These are phyloP conservation scores for Orchesella cincta DNA, from an alignment of 1,140 invertebrate species.

Conservation along the genomic window DNA sequence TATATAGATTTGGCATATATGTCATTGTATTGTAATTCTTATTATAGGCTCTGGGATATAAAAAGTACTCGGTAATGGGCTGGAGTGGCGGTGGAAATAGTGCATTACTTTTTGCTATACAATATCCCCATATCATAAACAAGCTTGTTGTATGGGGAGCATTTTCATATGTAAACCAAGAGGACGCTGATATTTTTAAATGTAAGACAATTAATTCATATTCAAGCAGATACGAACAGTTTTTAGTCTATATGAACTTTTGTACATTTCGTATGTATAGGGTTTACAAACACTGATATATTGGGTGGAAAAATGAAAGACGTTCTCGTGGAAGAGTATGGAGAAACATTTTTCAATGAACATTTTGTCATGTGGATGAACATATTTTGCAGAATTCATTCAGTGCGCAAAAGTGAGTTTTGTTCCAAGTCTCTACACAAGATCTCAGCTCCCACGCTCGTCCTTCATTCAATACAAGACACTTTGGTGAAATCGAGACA, in stretches of 20 bases:
- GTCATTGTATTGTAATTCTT: too few species aligned
- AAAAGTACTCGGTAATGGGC: slow-evolving; percentile 55
- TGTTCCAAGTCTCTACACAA: slow-evolving; percentile 52
- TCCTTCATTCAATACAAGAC: slow-evolving; percentile 80
- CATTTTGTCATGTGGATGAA: slow-evolving; percentile 52
- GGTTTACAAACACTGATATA: slow-evolving; percentile 53
- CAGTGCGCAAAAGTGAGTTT: slow-evolving; percentile 54
- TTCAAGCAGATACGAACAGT: not conserved
- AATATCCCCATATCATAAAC: slow-evolving; percentile 53
- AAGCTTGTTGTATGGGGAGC: slow-evolving; percentile 57
- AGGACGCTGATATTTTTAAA: slow-evolving; percentile 52
- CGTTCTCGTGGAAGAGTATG: slow-evolving; percentile 56
- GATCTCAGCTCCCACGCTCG: slow-evolving; percentile 72
- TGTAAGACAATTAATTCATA: not conserved
- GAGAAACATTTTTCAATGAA: slow-evolving; percentile 54
- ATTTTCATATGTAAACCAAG: slow-evolving; percentile 54
- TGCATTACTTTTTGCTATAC: slow-evolving; percentile 55
- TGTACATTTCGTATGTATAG: slow-evolving; percentile 3
- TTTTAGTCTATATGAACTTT: not conserved
- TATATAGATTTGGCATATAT: too few species aligned
- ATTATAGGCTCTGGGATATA: slow-evolving; percentile 51
- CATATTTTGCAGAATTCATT: slow-evolving; percentile 53
- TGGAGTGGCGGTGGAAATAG: slow-evolving; percentile 59
- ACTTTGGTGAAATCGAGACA: slow-evolving; percentile 71
- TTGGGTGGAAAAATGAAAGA: slow-evolving; percentile 56